phyloP scores from a whole-genome alignment of 2,113 vertebrate genomes.

The Silurus asotus region DNA sequence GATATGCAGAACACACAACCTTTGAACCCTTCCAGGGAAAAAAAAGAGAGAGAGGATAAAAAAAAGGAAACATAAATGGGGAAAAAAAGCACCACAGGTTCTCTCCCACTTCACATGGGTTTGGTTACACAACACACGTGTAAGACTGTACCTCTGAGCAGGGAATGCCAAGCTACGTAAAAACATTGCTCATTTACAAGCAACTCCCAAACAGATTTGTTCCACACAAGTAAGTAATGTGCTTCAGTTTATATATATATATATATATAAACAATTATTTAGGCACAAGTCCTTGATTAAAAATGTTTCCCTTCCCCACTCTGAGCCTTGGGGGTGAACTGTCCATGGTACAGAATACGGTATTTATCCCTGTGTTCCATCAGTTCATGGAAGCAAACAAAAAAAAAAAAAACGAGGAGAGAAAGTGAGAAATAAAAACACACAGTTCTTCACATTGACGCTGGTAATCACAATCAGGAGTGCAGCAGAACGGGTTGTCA shows the following conservation, averaged over 20 bases:
- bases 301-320: conserved; percentile 64
- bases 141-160: conserved; percentile 81
- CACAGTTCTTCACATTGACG: conserved; percentile 81
- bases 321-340: conserved; percentile 74
- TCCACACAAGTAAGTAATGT: conserved; percentile 78
- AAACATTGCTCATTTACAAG: conserved; percentile 75
- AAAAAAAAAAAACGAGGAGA: conserved; percentile 56
- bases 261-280: conserved; percentile 64
- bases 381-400: conserved; percentile 68
- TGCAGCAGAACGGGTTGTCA: conserved; percentile 75
- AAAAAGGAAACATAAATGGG: conserved; percentile 52
- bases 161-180: conserved; percentile 77
- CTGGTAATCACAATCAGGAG: conserved; percentile 78
- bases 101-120: conserved; percentile 63
- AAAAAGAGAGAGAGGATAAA: no score
- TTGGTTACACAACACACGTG: conserved; percentile 77
- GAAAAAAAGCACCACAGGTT: conserved; percentile 44
- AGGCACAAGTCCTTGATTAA: conserved; percentile 81
- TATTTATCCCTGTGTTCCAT: conserved; percentile 68
- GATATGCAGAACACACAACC: background rate
- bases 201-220: conserved; percentile 77
- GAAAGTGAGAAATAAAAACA: conserved; percentile 25
- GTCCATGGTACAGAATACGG: conserved; percentile 68
- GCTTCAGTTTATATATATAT: conserved; percentile 64
- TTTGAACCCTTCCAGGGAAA: no score